Percentiles rank a stretch among this genome's conserved stretches.
Conservation (phyloP, 2,888 invertebrate species). For the Stenoptilia bipunctidactyla region DNA sequence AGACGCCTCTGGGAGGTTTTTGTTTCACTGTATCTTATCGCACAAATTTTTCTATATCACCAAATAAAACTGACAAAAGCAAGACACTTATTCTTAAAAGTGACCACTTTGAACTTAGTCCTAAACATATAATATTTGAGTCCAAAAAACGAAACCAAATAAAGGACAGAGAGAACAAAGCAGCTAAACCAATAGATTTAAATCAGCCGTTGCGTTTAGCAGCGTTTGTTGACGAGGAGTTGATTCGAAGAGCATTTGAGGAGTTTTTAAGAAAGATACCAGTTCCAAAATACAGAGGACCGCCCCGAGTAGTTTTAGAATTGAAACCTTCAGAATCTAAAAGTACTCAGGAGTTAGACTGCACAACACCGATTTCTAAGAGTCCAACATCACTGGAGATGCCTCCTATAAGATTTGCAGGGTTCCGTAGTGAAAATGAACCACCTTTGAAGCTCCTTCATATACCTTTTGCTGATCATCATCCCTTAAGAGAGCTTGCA, state of each 20-base stretch:
- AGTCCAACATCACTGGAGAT: conserved; percentile 51
- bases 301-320: conserved; percentile 25
- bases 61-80: conserved; percentile 80
- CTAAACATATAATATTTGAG: conserved; percentile 73
- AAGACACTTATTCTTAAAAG: conserved; percentile 87
- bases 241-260: conserved; percentile 38
- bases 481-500: conserved; percentile 80
- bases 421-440: conserved; percentile 62
- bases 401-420: conserved; percentile 55
- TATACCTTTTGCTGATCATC: conserved; percentile 82
- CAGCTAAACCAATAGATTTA: conserved; percentile 66
- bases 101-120: conserved; percentile 89
- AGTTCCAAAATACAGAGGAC: conserved; percentile 43
- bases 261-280: conserved; percentile 50
- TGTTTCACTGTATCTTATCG: conserved; percentile 88
- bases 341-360: conserved; percentile 48
- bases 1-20: conserved; percentile 89
- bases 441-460: conserved; percentile 79
- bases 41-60: conserved; percentile 93
- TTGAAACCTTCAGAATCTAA: conserved; percentile 27
- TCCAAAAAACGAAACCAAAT: conserved; percentile 72
- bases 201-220: conserved; percentile 81
- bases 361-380: conserved; percentile 29
- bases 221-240: conserved; percentile 77
- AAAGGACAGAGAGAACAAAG: conserved; percentile 35